Percentiles rank a stretch among this genome's conserved stretches.
phyloP scores from a whole-genome alignment of 2,113 vertebrate genomes.

The Jaculus jaculus region DNA sequence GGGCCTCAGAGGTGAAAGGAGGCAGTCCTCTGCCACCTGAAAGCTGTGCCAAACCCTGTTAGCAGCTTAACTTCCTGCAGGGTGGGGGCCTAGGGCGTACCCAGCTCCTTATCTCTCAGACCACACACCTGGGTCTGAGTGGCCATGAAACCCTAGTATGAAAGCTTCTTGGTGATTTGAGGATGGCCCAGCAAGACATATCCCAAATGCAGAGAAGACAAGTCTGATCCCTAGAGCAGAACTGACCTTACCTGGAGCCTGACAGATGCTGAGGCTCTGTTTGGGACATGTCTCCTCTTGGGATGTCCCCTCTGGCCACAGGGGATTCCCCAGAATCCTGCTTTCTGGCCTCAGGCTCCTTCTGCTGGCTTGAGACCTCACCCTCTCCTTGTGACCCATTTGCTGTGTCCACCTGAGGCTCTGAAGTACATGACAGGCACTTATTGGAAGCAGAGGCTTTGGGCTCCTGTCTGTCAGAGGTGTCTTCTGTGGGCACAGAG shows the following conservation, averaged over 20 bases:
- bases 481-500: slow-evolving; percentile 76
- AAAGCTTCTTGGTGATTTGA: background rate
- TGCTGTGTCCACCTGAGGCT: slow-evolving; percentile 75
- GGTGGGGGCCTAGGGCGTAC: fast-evolving
- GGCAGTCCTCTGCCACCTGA: fast-evolving
- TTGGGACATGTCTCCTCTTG: slow-evolving; percentile 76
- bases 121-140: no score
- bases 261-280: slow-evolving; percentile 81
- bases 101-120: fast-evolving
- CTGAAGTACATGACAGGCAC: slow-evolving; percentile 87
- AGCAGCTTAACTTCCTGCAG: background rate
- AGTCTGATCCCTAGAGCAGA: background rate
- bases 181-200: background rate
- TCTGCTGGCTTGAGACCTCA: slow-evolving; percentile 74
- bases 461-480: slow-evolving; percentile 75
- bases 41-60: fast-evolving
- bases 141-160: background rate
- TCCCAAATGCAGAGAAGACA: fast-evolving
- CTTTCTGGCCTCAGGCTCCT: slow-evolving; percentile 80
- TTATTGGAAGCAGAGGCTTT: slow-evolving; percentile 83
- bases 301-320: slow-evolving; percentile 59
- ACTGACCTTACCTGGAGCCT: slow-evolving; percentile 83
- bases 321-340: slow-evolving; percentile 72
- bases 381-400: slow-evolving; percentile 66
- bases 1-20: fast-evolving